These are phyloP conservation scores for Dryobates pubescens DNA, from an alignment of 2,797 vertebrate species.

Conservation along the genomic window DNA sequence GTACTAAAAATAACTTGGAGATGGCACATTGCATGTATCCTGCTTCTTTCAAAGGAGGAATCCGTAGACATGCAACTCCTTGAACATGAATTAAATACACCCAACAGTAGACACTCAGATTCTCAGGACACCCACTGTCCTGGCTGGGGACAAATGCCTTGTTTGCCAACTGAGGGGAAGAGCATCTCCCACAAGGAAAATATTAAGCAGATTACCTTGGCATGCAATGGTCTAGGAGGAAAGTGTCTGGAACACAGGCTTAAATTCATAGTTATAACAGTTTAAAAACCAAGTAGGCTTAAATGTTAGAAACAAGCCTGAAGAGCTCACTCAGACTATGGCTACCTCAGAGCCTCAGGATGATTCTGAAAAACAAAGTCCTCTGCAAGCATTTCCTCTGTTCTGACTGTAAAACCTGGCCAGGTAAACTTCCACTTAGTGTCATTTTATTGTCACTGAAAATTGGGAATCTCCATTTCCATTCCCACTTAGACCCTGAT, in stretches of 20 bases:
- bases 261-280: not conserved
- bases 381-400: not conserved
- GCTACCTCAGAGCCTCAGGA: not conserved
- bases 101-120: not conserved
- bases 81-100: not conserved
- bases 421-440: not conserved
- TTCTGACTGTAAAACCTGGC: not conserved
- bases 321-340: not conserved
- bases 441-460: not conserved
- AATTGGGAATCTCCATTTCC: not conserved
- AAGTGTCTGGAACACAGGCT: not conserved
- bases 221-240: not conserved
- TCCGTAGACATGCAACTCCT: not conserved
- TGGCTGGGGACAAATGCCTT: not conserved
- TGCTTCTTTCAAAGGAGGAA: not conserved
- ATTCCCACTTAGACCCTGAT: not conserved
- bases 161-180: not conserved
- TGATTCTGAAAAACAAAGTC: not conserved
- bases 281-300: not conserved
- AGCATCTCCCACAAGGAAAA: not conserved
- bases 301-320: not conserved
- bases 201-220: not conserved
- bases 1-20: not conserved
- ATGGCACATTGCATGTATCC: not conserved
- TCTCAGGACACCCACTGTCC: not conserved